phyloP scores from a whole-genome alignment of 23 tunicate genomes.

The Clavelina lepadiformis region DNA sequence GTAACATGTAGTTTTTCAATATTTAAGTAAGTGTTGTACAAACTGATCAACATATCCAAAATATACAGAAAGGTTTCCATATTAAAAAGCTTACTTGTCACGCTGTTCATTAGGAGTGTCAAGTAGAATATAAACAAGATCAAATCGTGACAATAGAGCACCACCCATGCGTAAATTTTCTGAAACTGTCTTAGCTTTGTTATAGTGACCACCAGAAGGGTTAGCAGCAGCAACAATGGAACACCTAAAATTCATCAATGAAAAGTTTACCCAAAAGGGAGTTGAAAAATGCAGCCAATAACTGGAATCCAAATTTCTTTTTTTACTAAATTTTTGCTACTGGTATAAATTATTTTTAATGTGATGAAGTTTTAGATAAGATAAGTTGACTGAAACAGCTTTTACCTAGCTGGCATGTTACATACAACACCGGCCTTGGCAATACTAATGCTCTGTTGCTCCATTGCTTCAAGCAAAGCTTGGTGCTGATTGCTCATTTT shows the following conservation, averaged over 20 bases:
- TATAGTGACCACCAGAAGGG: slow-evolving; percentile 88
- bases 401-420: slow-evolving; percentile 93
- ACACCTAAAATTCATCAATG: slow-evolving; percentile 70
- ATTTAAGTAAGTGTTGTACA: background rate
- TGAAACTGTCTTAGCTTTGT: slow-evolving; percentile 88
- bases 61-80: background rate
- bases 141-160: slow-evolving; percentile 82
- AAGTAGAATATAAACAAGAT: slow-evolving; percentile 78
- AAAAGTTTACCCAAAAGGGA: too few relatives aligned
- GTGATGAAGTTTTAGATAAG: too few relatives aligned
- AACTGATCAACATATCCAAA: background rate
- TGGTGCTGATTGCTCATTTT: slow-evolving; percentile 88
- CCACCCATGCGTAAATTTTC: slow-evolving; percentile 90
- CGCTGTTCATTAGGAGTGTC: slow-evolving; percentile 82
- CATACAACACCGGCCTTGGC: slow-evolving; percentile 95
- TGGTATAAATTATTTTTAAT: too few relatives aligned
- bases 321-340: too few relatives aligned
- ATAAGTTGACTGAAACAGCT: background rate
- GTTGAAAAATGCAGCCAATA: background rate
- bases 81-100: slow-evolving; percentile 52
- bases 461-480: slow-evolving; percentile 95
- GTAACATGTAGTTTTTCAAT: slow-evolving; percentile 1
- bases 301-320: too few relatives aligned
- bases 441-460: slow-evolving; percentile 95
- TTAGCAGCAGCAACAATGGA: slow-evolving; percentile 95